Base-by-base conservation (phyloP, 2,113 vertebrate genomes). In the Perognathus longimembris region DNA sequence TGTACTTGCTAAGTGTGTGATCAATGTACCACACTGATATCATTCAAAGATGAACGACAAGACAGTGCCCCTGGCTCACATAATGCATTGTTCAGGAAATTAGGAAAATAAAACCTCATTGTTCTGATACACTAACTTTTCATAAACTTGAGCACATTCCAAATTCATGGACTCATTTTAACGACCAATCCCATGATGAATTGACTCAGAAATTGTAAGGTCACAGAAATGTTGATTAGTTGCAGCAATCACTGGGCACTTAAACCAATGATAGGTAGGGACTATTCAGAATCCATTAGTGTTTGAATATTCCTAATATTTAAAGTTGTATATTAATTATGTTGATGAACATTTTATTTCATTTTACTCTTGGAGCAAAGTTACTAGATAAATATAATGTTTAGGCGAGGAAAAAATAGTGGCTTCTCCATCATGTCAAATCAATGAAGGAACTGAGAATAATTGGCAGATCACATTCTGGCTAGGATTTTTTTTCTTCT, bases 141-240 rank as follows among this genome's bases (percentile, higher is more conserved):
- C 15, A 78, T 70, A 32, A 94, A 88, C 17, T 14, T 84, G 38
- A 94, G 8, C 26, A 42, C 42, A 45, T 42, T 75, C 0, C 69
- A 59, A 66, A 66, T 57, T 90, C 50, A 88, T 54, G 17, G 50
- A 42, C 92, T 66, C n/a, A 78, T 77, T 92, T 87, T 63, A 76
- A 69, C 74, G 50, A 40, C 30, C 57, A 91, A 71, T 32, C 36
- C 18, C 34, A 74, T 73, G 59, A 81, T 20, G 84, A 83, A 64
- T 64, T 73, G 87, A 89, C 36, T 94, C 32, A 42, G 14, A 73
- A 69, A 81, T 64, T 90, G 70, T 75, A 74, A 87, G 32, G 15
- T 59, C 57, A 88, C 1, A 1, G 63, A 75, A 30, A 74, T 82
- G 54, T 59, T 45, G 1, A 71, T 66, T 59, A 70, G 32, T 32